Evolutionary conservation across 1,140 invertebrate species (phyloP), one percentile per base, ranked within the genome.

Genomic region (Papilio xuthus): DNA sequence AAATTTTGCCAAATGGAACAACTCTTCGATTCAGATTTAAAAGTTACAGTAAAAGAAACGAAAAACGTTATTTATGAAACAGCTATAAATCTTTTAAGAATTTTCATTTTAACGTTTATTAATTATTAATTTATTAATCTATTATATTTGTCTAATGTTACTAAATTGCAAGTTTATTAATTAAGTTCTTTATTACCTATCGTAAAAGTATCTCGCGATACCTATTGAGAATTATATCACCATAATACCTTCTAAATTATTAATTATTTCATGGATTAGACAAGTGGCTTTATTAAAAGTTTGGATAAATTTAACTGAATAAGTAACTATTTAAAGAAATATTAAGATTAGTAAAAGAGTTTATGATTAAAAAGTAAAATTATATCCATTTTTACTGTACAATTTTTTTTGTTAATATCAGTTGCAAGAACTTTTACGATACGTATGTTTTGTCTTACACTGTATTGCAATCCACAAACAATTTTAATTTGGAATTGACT

Each of bases 381-480:
- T n/a, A 56, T 56, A 23, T 20, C 53, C 6, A 56, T n/a, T 56
- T 56, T 56, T 28, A 63, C 10, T 12, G 10, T 26, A 63, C 23
- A 63, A 26, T 12, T 7, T 60, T 26, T 26, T 60, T 60, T 60
- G n/a, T n/a, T 63, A 13, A 23, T 10, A 60, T 60, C 10, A 28
- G 12, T 4, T 63, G 60, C 60, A 28, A 63, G 60, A 63, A 28
- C 23, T 63, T 63, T 63, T 63, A 63, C 60, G 23, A 28, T 63
- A 63, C 23, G 60, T 60, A 60, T 23, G 20, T 63, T 63, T 63
- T 28, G 60, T 63, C 60, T 63, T 13, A 63, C 60, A 63, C 60
- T 63, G 60, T 63, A 28, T 63, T 63, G 60, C 60, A 63, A 63
- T 63, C 60, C 60, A 63, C 60, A 63, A 63, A 12, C 56, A n/a